A percentile compares a stretch with the other conserved stretches of the same genome.
Conservation (phyloP, 2,888 invertebrate species). For the Venusia cambrica region DNA sequence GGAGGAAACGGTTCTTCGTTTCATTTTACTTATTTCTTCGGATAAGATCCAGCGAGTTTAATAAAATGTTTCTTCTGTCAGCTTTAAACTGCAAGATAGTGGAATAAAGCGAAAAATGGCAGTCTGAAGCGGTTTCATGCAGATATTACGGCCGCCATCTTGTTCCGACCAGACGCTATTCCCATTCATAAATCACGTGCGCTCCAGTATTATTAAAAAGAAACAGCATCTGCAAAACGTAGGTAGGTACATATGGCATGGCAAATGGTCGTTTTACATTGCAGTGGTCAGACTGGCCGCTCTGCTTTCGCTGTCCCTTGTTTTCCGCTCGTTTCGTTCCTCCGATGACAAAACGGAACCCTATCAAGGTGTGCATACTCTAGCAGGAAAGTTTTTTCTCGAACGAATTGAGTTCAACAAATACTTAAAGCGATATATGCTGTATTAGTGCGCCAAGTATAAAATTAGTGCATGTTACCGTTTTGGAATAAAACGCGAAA, state of each 20-base stretch:
- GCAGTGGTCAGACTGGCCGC: conserved; percentile 7
- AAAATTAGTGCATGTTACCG: too few species aligned
- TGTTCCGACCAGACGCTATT: conserved; percentile 61
- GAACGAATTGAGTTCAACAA: too few species aligned
- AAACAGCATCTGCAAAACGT: conserved; percentile 39
- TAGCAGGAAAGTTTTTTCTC: too few species aligned
- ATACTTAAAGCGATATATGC: too few species aligned
- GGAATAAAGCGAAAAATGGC: conserved; percentile 55
- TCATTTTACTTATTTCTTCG: conserved; percentile 22
- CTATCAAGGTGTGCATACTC: too few species aligned
- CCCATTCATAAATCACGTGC: conserved; percentile 61
- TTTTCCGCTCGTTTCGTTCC: too few species aligned
- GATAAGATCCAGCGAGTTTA: conserved; percentile 34
- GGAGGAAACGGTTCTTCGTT: conserved; percentile 20
- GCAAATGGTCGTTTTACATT: conserved; percentile 25
- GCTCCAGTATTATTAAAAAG: conserved; percentile 60
- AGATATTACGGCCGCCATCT: conserved; percentile 64
- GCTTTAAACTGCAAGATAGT: conserved; percentile 47
- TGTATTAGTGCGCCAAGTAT: too few species aligned
- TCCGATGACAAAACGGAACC: too few species aligned
- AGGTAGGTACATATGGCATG: too few species aligned
- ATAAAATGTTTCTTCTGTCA: conserved; percentile 45
- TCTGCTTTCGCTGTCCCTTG: conserved; percentile 6
- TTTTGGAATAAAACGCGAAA: too few species aligned
- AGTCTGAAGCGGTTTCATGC: conserved; percentile 48